Conservation (phyloP, 2,113 vertebrate species). For the Phoenicopterus ruber region DNA sequence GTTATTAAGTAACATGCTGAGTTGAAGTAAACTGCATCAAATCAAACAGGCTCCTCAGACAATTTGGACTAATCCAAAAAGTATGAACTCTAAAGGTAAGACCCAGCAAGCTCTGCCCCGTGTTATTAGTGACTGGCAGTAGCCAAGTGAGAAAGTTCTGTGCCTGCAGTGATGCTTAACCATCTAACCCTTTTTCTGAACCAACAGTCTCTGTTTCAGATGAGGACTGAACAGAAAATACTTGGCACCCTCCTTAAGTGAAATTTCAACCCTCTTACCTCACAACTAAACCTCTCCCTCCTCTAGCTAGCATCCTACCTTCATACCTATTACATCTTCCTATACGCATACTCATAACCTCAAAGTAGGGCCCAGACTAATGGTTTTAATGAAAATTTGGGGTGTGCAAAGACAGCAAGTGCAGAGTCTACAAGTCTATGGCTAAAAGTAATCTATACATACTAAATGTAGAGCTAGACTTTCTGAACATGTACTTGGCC, state of each 20-base stretch:
- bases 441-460: neutral
- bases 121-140: neutral
- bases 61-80: neutral
- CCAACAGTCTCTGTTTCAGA: neutral
- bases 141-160: neutral
- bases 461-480: neutral
- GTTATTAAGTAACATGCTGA: neutral
- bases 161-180: neutral
- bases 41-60: neutral
- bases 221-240: neutral
- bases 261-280: neutral
- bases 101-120: rapidly evolving
- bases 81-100: neutral
- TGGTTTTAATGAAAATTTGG: neutral
- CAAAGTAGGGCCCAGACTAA: neutral
- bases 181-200: neutral
- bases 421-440: neutral
- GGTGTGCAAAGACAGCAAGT: neutral
- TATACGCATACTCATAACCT: neutral
- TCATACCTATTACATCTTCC: neutral
- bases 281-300: neutral
- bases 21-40: neutral
- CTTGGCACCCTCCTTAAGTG: neutral
- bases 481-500: neutral
- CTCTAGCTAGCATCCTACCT: neutral